phyloP scores from a whole-genome alignment of 2,113 vertebrate genomes.

The Notarius lentiginosus region DNA sequence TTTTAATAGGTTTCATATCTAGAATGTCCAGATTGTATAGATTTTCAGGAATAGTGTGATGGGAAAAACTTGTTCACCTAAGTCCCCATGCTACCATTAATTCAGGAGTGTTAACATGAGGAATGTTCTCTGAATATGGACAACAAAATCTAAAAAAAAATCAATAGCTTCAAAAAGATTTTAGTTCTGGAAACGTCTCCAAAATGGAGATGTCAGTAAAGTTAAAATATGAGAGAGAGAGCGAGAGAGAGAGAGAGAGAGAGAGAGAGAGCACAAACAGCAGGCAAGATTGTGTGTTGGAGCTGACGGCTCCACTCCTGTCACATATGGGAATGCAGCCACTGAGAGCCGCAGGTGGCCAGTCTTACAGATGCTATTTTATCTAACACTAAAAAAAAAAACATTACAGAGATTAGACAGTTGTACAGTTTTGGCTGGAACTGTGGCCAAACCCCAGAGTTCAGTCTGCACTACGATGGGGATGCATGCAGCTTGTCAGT shows the following conservation, averaged over 20 bases:
- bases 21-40: neutral
- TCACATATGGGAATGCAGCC: constrained; percentile 42
- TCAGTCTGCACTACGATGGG: constrained; percentile 7
- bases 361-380: constrained; percentile 43
- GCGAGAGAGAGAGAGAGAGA: neutral
- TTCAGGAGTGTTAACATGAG: constrained; percentile 60
- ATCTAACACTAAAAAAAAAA: constrained; percentile 33
- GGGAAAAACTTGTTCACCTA: constrained; percentile 46
- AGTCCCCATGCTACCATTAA: constrained; percentile 56
- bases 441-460: constrained; percentile 26
- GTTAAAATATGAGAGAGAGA: neutral
- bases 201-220: neutral
- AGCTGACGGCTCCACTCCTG: constrained; percentile 31
- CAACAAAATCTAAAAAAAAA: neutral
- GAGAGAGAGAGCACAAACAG: neutral
- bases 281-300: constrained; percentile 11
- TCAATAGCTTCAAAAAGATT: neutral
- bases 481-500: constrained; percentile 20
- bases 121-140: constrained; percentile 56
- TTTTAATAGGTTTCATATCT: neutral
- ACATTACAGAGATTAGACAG: constrained; percentile 39
- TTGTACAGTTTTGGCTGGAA: constrained; percentile 38
- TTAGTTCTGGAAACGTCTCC: neutral
- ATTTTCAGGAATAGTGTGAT: neutral
- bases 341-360: constrained; percentile 46